phyloP scores from a whole-genome alignment of 2,797 vertebrate genomes.

The Orestias chungarensis region DNA sequence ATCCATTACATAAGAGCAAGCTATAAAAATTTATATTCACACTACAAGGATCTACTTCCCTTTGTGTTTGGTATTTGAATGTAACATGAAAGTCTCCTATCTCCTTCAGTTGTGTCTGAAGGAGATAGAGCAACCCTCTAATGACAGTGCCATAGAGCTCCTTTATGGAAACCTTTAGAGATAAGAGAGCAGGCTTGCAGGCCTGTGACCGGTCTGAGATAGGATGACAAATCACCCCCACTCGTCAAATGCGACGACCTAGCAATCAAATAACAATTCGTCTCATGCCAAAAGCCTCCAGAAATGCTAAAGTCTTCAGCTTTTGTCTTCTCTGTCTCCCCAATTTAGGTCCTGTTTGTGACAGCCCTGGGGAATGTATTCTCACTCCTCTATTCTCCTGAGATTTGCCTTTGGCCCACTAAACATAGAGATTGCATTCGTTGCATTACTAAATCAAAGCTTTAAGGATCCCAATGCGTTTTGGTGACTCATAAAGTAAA shows the following conservation, averaged over 20 bases:
- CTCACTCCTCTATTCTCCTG: neutral
- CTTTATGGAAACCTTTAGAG: conserved; percentile 19
- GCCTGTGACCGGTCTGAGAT: conserved; percentile 49
- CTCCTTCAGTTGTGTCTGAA: neutral
- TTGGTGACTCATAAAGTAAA: conserved; percentile 51
- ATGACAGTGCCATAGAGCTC: conserved; percentile 14
- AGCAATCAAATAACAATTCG: conserved; percentile 25
- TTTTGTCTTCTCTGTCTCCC: neutral
- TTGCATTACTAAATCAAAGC: conserved; percentile 31
- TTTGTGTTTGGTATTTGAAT: conserved; percentile 1
- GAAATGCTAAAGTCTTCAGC: conserved; percentile 7
- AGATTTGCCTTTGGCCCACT: neutral
- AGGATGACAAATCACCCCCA: conserved; percentile 19
- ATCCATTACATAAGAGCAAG: neutral
- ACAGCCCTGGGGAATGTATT: neutral
- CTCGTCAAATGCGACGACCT: conserved; percentile 49
- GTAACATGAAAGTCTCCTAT: conserved; percentile 4
- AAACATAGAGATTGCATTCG: conserved; percentile 24
- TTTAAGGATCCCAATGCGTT: conserved; percentile 2
- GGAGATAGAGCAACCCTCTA: neutral
- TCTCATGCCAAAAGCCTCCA: conserved; percentile 28
- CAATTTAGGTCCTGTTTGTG: conserved; percentile 2
- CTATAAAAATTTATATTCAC: neutral
- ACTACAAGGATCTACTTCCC: too few species aligned
- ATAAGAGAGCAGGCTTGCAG: conserved; percentile 34